These are phyloP conservation scores for Andrena marginata DNA, from an alignment of 2,888 invertebrate species.

Conservation along the genomic window DNA sequence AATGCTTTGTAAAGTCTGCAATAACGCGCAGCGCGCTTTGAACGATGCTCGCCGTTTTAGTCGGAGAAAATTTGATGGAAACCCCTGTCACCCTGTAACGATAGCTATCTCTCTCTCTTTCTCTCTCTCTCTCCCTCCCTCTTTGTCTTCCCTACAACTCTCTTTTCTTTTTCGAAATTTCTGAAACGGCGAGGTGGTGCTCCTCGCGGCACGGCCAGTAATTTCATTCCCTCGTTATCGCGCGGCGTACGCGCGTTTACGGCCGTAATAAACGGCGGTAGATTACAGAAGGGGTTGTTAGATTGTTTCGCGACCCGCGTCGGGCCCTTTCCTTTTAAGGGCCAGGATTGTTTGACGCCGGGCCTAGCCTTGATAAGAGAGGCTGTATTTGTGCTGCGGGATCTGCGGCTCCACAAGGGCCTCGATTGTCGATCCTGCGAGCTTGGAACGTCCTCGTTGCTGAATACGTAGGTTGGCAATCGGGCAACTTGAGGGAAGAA, in stretches of 20 bases:
- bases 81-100: constrained; percentile 11
- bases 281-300: constrained; percentile 37
- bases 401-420: background rate
- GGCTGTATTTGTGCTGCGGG: constrained; percentile 20
- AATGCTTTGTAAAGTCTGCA: constrained; percentile 48
- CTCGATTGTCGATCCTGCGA: constrained; percentile 14
- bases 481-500: background rate
- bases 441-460: background rate
- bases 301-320: constrained; percentile 2
- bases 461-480: background rate
- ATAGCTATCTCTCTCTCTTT: constrained; percentile 14
- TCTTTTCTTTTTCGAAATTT: background rate
- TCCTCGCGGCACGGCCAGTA: background rate
- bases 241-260: background rate
- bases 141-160: background rate
- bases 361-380: constrained; percentile 27
- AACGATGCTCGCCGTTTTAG: constrained; percentile 33
- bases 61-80: constrained; percentile 42
- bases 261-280: constrained; percentile 18
- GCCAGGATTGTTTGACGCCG: background rate
- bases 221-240: constrained; percentile 37
- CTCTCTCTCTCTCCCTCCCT: too few relatives aligned
- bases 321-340: background rate
- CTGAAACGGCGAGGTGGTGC: background rate
- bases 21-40: constrained; percentile 45